Conservation (phyloP, 2,797 vertebrate genomes). For the Eulemur coronatus region DNA sequence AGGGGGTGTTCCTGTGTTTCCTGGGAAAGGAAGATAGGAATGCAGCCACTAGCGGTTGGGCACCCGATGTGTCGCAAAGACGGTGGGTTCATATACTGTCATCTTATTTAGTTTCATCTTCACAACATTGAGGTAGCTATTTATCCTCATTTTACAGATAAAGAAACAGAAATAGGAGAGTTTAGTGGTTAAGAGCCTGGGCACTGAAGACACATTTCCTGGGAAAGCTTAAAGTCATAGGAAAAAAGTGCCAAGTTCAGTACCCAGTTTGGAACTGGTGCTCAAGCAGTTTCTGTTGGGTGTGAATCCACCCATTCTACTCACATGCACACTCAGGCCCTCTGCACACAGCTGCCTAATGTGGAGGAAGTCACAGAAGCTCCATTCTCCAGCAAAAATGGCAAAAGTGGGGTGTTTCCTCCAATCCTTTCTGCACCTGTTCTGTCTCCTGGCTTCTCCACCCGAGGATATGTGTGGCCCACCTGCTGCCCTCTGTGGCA, state of each 20-base stretch:
- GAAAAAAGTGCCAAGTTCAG: not conserved
- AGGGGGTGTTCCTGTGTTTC: not conserved
- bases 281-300: not conserved
- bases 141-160: not conserved
- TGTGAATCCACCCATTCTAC: not conserved
- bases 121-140: not conserved
- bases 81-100: not conserved
- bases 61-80: accelerated
- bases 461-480: too few species aligned
- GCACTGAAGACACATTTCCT: not conserved
- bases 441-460: not conserved
- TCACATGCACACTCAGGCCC: too few species aligned
- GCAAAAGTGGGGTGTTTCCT: not conserved
- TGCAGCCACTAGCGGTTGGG: not conserved
- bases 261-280: not conserved
- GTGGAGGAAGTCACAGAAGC: not conserved
- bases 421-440: not conserved
- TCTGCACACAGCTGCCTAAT: not conserved
- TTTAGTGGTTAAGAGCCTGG: not conserved
- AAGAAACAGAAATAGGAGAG: not conserved
- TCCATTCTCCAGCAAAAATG: not conserved
- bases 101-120: not conserved
- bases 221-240: not conserved
- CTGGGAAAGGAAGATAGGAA: not conserved
- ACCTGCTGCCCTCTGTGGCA: not conserved